A percentile compares a stretch with the other conserved stretches of the same genome.
phyloP scores from a whole-genome alignment of 2,797 vertebrate species.

The Poecilia velifera region DNA sequence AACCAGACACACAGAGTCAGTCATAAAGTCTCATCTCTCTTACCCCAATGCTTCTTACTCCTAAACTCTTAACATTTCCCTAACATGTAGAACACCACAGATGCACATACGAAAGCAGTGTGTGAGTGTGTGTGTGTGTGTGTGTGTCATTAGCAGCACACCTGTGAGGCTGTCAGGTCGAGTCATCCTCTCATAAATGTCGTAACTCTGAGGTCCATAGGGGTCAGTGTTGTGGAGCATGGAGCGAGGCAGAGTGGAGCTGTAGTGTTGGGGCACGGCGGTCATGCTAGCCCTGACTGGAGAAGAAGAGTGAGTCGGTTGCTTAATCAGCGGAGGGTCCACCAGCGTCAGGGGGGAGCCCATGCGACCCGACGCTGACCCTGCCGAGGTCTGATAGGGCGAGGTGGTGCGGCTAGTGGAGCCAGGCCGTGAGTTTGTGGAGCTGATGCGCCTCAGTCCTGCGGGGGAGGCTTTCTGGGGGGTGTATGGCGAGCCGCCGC shows the following conservation, averaged over 20 bases:
- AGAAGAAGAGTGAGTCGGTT: constrained; percentile 84
- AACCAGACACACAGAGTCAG: background rate
- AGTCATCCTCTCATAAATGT: constrained; percentile 94
- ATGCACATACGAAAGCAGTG: constrained; percentile 4
- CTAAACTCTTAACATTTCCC: background rate
- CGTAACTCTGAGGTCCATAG: constrained; percentile 90
- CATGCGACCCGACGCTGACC: constrained; percentile 74
- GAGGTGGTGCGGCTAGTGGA: constrained; percentile 79
- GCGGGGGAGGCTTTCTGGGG: constrained; percentile 87
- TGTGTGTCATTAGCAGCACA: constrained; percentile 55
- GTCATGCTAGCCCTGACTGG: constrained; percentile 91
- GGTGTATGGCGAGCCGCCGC: constrained; percentile 82
- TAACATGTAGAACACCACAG: background rate
- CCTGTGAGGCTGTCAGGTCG: constrained; percentile 94
- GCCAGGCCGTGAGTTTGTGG: constrained; percentile 79
- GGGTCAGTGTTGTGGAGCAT: constrained; percentile 86
- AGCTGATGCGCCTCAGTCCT: constrained; percentile 85
- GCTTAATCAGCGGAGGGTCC: constrained; percentile 84
- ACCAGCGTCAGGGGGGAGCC: constrained; percentile 87
- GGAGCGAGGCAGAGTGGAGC: constrained; percentile 86
- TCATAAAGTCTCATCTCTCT: background rate
- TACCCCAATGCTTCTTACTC: background rate
- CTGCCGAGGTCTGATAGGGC: constrained; percentile 80
- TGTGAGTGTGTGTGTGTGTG: constrained; percentile 21
- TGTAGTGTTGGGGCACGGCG: constrained; percentile 93